Conservation (phyloP, 2,888 invertebrate genomes). For the Cryptocheilus praepositus region DNA sequence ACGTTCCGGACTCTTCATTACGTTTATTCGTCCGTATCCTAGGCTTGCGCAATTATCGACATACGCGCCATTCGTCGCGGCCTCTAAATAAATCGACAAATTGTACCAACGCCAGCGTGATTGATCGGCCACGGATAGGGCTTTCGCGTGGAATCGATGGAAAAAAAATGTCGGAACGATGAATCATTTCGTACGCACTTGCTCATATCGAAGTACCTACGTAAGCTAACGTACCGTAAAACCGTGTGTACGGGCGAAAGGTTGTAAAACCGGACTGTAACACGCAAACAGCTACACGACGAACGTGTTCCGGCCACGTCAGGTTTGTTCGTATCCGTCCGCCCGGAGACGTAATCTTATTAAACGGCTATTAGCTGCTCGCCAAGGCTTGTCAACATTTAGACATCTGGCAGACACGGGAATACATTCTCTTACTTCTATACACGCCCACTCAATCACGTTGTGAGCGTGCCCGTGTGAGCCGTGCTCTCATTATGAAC, state of each 20-base stretch:
- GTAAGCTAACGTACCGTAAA: too few relatives aligned
- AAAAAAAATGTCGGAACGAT: too few relatives aligned
- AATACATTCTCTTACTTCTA: constrained; percentile 66
- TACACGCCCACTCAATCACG: constrained; percentile 30
- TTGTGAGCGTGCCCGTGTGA: constrained; percentile 21
- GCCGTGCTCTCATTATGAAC: constrained; percentile 18
- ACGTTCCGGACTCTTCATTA: too few relatives aligned
- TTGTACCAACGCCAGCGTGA: too few relatives aligned
- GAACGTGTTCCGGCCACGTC: constrained; percentile 69
- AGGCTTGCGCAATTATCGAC: too few relatives aligned
- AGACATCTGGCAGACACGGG: constrained; percentile 72
- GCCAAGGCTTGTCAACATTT: constrained; percentile 73
- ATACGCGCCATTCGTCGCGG: too few relatives aligned
- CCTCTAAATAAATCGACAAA: too few relatives aligned
- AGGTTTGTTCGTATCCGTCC: constrained; percentile 57
- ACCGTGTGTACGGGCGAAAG: constrained; percentile 32
- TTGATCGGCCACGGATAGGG: too few relatives aligned
- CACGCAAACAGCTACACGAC: constrained; percentile 35
- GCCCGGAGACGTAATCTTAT: constrained; percentile 72
- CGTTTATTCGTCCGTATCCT: too few relatives aligned
- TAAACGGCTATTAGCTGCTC: constrained; percentile 73
- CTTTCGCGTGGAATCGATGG: too few relatives aligned
- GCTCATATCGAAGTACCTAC: too few relatives aligned
- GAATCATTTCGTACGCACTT: too few relatives aligned
- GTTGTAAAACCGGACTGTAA: constrained; percentile 63